Percentiles rank a stretch among this genome's conserved stretches.
Conservation (phyloP, 2,797 vertebrate species). For the Lindbergichthys nudifrons region DNA sequence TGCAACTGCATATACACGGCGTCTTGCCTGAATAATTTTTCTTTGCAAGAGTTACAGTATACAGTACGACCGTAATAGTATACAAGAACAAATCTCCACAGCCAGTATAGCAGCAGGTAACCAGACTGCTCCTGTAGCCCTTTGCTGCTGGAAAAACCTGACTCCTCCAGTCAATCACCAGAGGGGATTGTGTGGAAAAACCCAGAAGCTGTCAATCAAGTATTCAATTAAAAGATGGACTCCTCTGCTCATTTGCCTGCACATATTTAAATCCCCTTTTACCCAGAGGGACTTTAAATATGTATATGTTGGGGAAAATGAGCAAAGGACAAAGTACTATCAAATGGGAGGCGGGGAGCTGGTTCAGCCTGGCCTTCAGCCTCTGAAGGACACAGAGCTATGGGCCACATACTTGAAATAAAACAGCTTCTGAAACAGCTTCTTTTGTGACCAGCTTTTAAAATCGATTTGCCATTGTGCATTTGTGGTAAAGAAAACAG, state of each 20-base stretch:
- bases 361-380: background rate
- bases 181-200: conserved; percentile 41
- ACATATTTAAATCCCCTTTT: conserved; percentile 3
- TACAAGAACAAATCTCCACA: conserved; percentile 26
- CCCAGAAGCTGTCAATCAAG: conserved; percentile 54
- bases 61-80: background rate
- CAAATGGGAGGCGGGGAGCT: background rate
- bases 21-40: background rate
- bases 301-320: too few relatives aligned
- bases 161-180: conserved; percentile 35
- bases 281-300: background rate
- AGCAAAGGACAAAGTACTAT: background rate
- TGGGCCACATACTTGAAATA: background rate
- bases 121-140: conserved; percentile 37
- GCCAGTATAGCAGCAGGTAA: conserved; percentile 25
- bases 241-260: background rate
- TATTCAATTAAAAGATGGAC: conserved; percentile 33
- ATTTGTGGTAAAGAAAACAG: background rate
- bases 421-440: background rate
- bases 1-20: background rate
- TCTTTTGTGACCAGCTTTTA: background rate
- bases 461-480: background rate
- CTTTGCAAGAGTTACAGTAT: background rate
- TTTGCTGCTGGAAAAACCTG: conserved; percentile 39
- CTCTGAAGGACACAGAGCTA: background rate